These are phyloP conservation scores for Rhinoraja longicauda DNA, from an alignment of 2,797 vertebrate species.

Conservation along the genomic window DNA sequence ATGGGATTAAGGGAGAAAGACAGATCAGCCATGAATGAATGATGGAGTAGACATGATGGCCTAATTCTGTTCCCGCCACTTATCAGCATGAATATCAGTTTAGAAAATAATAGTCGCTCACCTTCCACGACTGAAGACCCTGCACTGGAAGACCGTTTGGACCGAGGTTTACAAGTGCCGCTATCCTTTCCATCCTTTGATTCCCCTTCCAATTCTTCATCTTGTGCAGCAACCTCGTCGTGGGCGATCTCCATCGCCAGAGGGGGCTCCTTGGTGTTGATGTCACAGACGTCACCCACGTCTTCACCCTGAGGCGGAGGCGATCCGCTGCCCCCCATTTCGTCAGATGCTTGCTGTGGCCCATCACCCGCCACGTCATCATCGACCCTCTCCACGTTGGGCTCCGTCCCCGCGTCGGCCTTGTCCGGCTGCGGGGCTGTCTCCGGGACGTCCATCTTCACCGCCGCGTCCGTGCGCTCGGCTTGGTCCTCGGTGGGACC, in stretches of 20 bases:
- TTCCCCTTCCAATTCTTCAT: neutral
- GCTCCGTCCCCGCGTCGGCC: neutral
- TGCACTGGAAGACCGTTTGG: neutral
- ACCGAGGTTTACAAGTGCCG: neutral
- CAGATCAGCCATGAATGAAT: no score
- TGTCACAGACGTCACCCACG: neutral
- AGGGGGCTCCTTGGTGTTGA: neutral
- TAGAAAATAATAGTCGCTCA: neutral
- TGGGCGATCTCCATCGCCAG: no score
- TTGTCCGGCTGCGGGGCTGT: neutral
- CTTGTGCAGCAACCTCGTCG: no score
- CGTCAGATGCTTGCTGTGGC: neutral
- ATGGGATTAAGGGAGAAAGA: no score
- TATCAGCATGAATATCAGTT: neutral
- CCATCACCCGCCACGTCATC: neutral
- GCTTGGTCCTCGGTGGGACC: neutral
- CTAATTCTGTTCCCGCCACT: no score
- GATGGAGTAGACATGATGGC: no score
- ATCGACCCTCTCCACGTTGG: neutral
- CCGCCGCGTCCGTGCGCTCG: neutral
- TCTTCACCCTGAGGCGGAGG: neutral
- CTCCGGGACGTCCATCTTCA: neutral
- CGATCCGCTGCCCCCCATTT: neutral
- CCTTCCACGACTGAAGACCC: constrained; percentile 11
- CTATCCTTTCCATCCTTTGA: neutral